A percentile compares a stretch with the other conserved stretches of the same genome.
These are phyloP conservation scores for Netelia fuscicornis DNA, from an alignment of 2,888 invertebrate genomes.

Conservation along the genomic window DNA sequence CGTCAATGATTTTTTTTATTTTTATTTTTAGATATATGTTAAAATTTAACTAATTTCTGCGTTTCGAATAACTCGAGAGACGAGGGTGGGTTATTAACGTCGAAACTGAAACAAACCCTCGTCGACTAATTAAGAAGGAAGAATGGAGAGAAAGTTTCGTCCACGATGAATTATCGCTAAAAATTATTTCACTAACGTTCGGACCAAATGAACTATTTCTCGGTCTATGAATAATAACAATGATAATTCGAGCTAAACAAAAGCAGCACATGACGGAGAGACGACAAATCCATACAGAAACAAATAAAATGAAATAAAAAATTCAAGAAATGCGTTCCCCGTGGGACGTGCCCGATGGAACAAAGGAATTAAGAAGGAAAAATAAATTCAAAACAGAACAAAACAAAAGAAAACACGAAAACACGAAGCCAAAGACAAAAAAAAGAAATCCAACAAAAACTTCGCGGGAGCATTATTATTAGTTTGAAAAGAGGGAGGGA, in stretches of 20 bases:
- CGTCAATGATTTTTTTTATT: not conserved
- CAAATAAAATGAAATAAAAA: not conserved
- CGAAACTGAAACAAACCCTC: no score
- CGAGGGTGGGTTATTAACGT: no score
- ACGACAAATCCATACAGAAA: not conserved
- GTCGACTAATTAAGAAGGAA: slow-evolving; percentile 29
- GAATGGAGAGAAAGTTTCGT: not conserved
- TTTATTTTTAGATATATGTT: not conserved
- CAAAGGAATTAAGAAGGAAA: slow-evolving; percentile 14
- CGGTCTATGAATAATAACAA: slow-evolving; percentile 26
- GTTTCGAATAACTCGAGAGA: no score
- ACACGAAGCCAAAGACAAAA: not conserved
- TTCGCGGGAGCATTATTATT: slow-evolving; percentile 42
- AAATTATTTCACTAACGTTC: not conserved
- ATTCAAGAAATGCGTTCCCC: slow-evolving; percentile 32
- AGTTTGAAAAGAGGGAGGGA: slow-evolving; percentile 51
- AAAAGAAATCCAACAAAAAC: not conserved
- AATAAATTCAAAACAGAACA: not conserved
- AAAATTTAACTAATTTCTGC: no score
- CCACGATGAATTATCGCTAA: slow-evolving; percentile 22
- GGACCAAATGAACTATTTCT: slow-evolving; percentile 29
- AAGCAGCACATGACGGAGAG: not conserved
- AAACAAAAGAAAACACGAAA: not conserved
- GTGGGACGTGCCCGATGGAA: slow-evolving; percentile 2
- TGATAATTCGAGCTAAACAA: not conserved